Conservation (phyloP, 64 coral and sea anemone species). For the Orbicella faveolata region DNA sequence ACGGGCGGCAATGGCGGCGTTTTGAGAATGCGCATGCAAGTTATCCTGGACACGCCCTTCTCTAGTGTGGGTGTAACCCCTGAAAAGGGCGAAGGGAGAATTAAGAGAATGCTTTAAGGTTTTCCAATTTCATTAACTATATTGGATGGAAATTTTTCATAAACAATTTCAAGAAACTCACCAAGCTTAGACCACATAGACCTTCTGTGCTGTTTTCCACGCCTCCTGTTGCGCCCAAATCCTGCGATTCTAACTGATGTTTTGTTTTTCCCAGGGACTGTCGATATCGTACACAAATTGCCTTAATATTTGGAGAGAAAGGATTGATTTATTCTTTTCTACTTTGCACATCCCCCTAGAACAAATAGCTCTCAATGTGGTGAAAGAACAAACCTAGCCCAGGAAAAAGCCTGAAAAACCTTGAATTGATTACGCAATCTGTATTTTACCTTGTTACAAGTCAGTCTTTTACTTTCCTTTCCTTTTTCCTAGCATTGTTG, state of each 20-base stretch:
- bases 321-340: constrained; percentile 9
- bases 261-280: constrained; percentile 10
- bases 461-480: constrained; percentile 42
- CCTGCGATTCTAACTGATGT: neutral
- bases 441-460: neutral
- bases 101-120: neutral
- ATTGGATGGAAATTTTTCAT: neutral
- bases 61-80: neutral
- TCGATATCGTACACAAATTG: constrained; percentile 57
- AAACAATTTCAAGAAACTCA: constrained; percentile 34
- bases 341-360: neutral
- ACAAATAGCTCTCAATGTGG: constrained; percentile 37
- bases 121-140: constrained; percentile 26
- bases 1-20: neutral
- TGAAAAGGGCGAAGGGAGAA: constrained; percentile 22
- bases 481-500: constrained; percentile 30
- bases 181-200: constrained; percentile 42
- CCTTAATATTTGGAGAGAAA: constrained; percentile 34
- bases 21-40: constrained; percentile 5
- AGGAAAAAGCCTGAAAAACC: constrained; percentile 14
- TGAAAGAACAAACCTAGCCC: constrained; percentile 25
- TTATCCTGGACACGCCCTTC: constrained; percentile 6
- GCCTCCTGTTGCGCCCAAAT: too few species aligned
- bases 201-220: too few species aligned
- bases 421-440: constrained; percentile 30